Evolutionary conservation across 2,888 invertebrate species (phyloP).

Genomic region (Silvanus unidentatus): DNA sequence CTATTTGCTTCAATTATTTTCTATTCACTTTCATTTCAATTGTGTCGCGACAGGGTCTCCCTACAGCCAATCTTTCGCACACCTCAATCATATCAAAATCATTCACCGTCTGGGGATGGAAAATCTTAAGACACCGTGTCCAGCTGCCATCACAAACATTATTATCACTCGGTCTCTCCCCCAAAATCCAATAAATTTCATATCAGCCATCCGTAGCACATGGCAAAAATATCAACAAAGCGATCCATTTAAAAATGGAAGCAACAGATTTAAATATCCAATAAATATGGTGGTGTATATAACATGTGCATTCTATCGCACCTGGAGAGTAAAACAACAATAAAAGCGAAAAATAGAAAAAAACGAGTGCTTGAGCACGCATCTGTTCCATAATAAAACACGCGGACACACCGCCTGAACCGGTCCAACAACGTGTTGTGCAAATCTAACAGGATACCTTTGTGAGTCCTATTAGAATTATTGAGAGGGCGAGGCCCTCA

Average conservation of each 20-base stretch:
- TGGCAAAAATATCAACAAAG: constrained; percentile 2
- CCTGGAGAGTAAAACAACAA: constrained; percentile 30
- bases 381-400: constrained; percentile 8
- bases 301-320: constrained; percentile 26
- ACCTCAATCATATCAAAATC: too few relatives aligned
- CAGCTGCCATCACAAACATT: too few relatives aligned
- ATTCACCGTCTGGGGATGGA: too few relatives aligned
- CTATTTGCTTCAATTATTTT: too few relatives aligned
- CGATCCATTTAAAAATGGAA: constrained; percentile 37
- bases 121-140: too few relatives aligned
- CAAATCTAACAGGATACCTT: constrained; percentile 21
- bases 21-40: too few relatives aligned
- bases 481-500: constrained; percentile 12
- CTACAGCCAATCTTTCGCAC: too few relatives aligned
- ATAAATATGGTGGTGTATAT: constrained; percentile 9
- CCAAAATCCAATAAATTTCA: too few relatives aligned
- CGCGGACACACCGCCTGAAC: constrained; percentile 22
- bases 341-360: constrained; percentile 16
- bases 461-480: constrained; percentile 18
- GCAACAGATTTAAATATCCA: constrained; percentile 25
- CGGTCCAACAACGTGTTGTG: constrained; percentile 25
- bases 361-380: constrained; percentile 11
- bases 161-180: too few relatives aligned
- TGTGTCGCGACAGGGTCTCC: too few relatives aligned
- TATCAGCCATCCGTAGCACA: too few relatives aligned